Percentiles rank a stretch among this genome's conserved stretches.
phyloP scores from a whole-genome alignment of 2,797 vertebrate species.

The Falco rusticolus region DNA sequence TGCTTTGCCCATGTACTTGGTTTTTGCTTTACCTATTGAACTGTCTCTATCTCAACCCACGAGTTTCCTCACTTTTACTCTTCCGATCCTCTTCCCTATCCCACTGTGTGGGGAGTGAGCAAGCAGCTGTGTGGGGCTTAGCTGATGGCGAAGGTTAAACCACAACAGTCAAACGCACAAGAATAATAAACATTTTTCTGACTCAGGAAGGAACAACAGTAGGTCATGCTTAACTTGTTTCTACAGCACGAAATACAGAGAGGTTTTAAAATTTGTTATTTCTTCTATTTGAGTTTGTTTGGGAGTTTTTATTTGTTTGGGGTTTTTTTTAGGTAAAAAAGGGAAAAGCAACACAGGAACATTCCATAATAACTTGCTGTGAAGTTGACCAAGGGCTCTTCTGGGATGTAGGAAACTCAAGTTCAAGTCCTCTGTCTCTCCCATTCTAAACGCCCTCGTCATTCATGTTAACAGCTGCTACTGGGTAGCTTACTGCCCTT shows the following conservation, averaged over 20 bases:
- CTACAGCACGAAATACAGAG: not conserved
- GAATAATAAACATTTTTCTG: not conserved
- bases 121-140: too few species aligned
- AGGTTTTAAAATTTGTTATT: not conserved
- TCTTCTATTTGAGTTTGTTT: not conserved
- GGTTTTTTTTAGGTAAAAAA: not conserved
- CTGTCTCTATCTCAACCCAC: too few species aligned
- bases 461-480: not conserved
- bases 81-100: too few species aligned
- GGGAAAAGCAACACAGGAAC: not conserved
- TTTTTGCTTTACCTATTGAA: too few species aligned
- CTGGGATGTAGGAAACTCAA: not conserved
- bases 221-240: not conserved
- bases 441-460: not conserved
- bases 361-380: not conserved
- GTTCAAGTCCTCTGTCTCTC: not conserved
- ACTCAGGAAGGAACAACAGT: not conserved
- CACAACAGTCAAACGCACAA: not conserved
- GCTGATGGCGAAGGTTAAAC: too few species aligned
- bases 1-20: too few species aligned
- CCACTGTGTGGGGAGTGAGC: too few species aligned
- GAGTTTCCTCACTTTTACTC: too few species aligned
- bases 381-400: not conserved
- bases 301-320: not conserved
- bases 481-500: not conserved